phyloP scores from a whole-genome alignment of 1,140 invertebrate species.

The Hestina assimilis region DNA sequence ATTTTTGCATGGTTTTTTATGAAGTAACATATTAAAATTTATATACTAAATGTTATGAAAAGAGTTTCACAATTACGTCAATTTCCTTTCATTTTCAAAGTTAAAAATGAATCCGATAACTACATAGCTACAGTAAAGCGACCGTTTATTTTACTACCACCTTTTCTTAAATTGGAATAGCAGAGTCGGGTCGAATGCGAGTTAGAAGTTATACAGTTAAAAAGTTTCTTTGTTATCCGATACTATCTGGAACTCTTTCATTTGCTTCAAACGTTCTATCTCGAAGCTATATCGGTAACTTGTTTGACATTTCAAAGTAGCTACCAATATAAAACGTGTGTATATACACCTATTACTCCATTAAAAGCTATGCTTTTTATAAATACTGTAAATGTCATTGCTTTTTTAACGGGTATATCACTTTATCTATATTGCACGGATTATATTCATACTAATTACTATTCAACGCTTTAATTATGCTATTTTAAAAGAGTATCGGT shows the following conservation, averaged over 20 bases:
- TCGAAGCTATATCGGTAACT: constrained; percentile 36
- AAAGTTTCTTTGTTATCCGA: constrained; percentile 76
- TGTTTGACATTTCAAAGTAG: constrained; percentile 13
- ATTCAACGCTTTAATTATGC: too few relatives aligned
- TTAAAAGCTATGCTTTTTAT: too few relatives aligned
- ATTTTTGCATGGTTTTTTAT: too few relatives aligned
- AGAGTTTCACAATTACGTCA: too few relatives aligned
- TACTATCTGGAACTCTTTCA: constrained; percentile 67
- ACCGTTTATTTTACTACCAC: constrained; percentile 60
- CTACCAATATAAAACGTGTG: neutral
- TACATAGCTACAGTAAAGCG: constrained; percentile 20
- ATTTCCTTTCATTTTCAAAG: neutral
- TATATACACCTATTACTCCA: too few relatives aligned
- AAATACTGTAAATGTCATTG: too few relatives aligned
- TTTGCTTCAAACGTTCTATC: constrained; percentile 43
- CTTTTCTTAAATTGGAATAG: constrained; percentile 67
- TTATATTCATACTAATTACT: too few relatives aligned
- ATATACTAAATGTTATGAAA: too few relatives aligned
- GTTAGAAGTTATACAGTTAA: constrained; percentile 64
- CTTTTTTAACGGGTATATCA: too few relatives aligned
- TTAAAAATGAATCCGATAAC: constrained; percentile 14
- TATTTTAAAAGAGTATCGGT: neutral
- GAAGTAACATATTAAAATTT: too few relatives aligned
- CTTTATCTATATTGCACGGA: too few relatives aligned
- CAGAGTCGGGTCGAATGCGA: constrained; percentile 54